These are phyloP conservation scores for Paedocypris sp. DNA, from an alignment of 2,113 vertebrate species.

Conservation along the genomic window DNA sequence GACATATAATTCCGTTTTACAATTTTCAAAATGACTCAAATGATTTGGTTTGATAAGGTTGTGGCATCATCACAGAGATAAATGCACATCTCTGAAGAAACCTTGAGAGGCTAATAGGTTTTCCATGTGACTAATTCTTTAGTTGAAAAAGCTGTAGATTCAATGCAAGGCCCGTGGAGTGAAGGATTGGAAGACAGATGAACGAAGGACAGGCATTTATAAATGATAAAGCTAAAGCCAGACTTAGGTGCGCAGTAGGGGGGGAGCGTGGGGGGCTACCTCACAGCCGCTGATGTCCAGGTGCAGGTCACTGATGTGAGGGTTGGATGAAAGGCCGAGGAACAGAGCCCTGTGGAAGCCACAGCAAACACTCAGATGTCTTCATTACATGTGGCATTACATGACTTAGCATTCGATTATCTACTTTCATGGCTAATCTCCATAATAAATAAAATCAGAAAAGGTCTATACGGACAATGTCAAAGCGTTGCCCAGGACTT, in stretches of 20 bases:
- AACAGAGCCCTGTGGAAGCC: slow-evolving; percentile 66
- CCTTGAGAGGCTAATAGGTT: background rate
- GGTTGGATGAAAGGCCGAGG: slow-evolving; percentile 76
- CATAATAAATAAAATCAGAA: slow-evolving; percentile 15
- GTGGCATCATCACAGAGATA: background rate
- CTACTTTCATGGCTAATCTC: background rate
- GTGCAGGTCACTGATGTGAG: slow-evolving; percentile 74
- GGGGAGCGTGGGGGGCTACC: slow-evolving; percentile 57
- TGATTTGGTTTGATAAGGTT: background rate
- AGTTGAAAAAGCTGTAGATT: background rate
- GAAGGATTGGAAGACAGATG: background rate
- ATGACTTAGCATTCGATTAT: background rate
- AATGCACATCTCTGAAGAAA: background rate
- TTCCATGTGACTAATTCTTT: background rate
- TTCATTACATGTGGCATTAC: background rate
- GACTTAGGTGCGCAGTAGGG: background rate
- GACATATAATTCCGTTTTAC: too few species aligned
- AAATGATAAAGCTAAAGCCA: background rate
- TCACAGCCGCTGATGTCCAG: slow-evolving; percentile 83
- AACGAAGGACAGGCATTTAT: slow-evolving; percentile 2
- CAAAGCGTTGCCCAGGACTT: slow-evolving; percentile 28
- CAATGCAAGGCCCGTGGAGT: background rate
- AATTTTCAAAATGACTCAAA: background rate
- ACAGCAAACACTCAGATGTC: slow-evolving; percentile 12
- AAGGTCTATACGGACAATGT: background rate